Evolutionary conservation across 2,113 vertebrate genomes (phyloP).

Genomic region (Bettongia penicillata): DNA sequence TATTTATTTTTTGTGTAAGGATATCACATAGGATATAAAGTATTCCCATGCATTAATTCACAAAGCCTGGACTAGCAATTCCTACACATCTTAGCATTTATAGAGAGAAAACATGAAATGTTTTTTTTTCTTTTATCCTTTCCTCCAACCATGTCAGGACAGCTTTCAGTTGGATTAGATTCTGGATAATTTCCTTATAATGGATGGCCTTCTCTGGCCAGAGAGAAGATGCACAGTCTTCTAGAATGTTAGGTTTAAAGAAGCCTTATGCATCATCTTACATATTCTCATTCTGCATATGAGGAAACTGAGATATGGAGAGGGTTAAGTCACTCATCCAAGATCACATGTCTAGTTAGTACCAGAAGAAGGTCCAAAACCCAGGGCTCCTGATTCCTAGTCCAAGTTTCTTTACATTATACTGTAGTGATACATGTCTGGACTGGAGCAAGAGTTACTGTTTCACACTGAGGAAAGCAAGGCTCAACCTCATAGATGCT

Average conservation of each 20-base stretch:
- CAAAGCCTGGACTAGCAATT: slow-evolving; percentile 42
- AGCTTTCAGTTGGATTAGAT: not conserved
- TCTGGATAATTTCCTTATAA: not conserved
- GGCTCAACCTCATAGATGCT: not conserved
- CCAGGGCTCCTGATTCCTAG: not conserved
- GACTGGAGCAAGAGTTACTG: not conserved
- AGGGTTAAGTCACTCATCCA: not conserved
- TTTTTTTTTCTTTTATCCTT: not conserved
- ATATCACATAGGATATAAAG: slow-evolving; percentile 59
- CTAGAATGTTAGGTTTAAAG: not conserved
- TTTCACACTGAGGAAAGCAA: not conserved
- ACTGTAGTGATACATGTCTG: not conserved
- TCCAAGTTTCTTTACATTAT: not conserved
- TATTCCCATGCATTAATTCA: slow-evolving; percentile 70
- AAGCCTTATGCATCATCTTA: not conserved
- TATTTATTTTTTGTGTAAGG: slow-evolving; percentile 24
- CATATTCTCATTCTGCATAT: not conserved
- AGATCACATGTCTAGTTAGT: not conserved
- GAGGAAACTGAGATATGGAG: not conserved
- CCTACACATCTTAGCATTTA: slow-evolving; percentile 50
- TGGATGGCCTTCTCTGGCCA: not conserved
- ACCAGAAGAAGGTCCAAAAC: not conserved
- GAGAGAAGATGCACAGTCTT: not conserved
- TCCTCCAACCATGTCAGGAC: slow-evolving; percentile 19
- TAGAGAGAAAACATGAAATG: slow-evolving; percentile 46